Conservation (phyloP, 2,888 invertebrate genomes). For the Apamea epomidion region DNA sequence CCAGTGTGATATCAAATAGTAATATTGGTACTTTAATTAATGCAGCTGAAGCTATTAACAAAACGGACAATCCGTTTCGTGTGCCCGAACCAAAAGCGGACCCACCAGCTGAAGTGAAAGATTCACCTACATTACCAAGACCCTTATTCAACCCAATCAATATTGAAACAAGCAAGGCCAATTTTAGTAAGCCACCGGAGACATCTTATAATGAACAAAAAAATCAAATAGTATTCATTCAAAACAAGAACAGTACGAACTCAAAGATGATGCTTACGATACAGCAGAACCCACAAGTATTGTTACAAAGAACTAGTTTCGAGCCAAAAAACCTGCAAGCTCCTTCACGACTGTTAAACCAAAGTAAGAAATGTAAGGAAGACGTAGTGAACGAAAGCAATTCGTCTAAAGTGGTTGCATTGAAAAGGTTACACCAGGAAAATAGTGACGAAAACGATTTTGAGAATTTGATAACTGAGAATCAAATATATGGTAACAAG, state of each 20-base stretch:
- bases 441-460: slow-evolving; percentile 89
- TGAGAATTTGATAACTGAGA: slow-evolving; percentile 89
- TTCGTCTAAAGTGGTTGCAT: slow-evolving; percentile 86
- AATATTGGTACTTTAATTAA: slow-evolving; percentile 81
- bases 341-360: slow-evolving; percentile 87
- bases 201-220: slow-evolving; percentile 79
- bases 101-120: slow-evolving; percentile 71
- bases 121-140: slow-evolving; percentile 64
- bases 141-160: slow-evolving; percentile 79
- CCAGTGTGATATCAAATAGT: slow-evolving; percentile 62
- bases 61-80: slow-evolving; percentile 79
- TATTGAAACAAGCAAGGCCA: slow-evolving; percentile 77
- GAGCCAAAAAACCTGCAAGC: slow-evolving; percentile 88
- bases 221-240: slow-evolving; percentile 85
- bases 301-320: slow-evolving; percentile 82
- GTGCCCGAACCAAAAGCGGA: slow-evolving; percentile 77
- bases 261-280: slow-evolving; percentile 85
- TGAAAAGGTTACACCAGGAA: slow-evolving; percentile 87
- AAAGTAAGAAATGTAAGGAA: slow-evolving; percentile 85
- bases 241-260: slow-evolving; percentile 80
- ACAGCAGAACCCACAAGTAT: slow-evolving; percentile 83
- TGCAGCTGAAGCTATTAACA: slow-evolving; percentile 83
- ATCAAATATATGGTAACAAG: slow-evolving; percentile 90
- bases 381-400: slow-evolving; percentile 78
- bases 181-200: slow-evolving; percentile 79